A percentile compares a stretch with the other conserved stretches of the same genome.
Conservation (phyloP, 2,888 invertebrate genomes). For the Tiphia femorata region DNA sequence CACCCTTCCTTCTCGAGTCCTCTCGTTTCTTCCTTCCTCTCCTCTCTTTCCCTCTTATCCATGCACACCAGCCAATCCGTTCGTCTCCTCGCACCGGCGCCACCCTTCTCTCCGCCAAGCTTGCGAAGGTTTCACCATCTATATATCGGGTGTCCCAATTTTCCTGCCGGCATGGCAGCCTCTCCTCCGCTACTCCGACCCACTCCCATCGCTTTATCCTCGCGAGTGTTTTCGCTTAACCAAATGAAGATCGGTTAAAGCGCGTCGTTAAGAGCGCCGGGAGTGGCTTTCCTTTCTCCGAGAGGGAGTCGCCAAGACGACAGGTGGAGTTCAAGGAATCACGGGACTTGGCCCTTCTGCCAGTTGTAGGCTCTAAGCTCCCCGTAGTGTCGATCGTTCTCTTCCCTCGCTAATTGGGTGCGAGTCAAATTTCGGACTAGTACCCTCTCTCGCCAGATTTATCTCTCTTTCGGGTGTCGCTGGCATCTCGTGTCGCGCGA, state of each 20-base stretch:
- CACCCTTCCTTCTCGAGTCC: slow-evolving; percentile 14
- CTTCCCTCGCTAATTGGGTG: too few species aligned
- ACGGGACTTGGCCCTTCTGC: too few species aligned
- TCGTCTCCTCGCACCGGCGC: slow-evolving; percentile 3
- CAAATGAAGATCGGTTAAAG: slow-evolving; percentile 46
- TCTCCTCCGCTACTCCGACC: slow-evolving; percentile 4
- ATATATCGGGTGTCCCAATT: slow-evolving; percentile 51
- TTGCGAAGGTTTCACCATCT: slow-evolving; percentile 18
- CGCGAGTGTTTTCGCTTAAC: slow-evolving; percentile 53
- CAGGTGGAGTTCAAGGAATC: too few species aligned
- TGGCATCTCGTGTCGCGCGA: too few species aligned
- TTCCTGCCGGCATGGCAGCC: slow-evolving; percentile 25
- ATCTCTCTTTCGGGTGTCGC: too few species aligned
- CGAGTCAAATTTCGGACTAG: too few species aligned
- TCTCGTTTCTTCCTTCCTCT: slow-evolving; percentile 3
- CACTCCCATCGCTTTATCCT: slow-evolving; percentile 31
- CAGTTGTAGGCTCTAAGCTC: too few species aligned
- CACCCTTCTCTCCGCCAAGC: slow-evolving; percentile 12
- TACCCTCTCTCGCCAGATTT: too few species aligned
- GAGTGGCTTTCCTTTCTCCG: slow-evolving; percentile 45
- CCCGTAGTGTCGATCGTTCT: too few species aligned
- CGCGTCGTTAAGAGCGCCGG: slow-evolving; percentile 44
- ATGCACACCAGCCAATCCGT: slow-evolving; percentile 21
- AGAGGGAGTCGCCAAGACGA: too few species aligned
- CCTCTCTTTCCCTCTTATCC: slow-evolving; percentile 4